Evolutionary conservation across 2,888 invertebrate genomes (phyloP).

Genomic region (Ectobius pallidus): DNA sequence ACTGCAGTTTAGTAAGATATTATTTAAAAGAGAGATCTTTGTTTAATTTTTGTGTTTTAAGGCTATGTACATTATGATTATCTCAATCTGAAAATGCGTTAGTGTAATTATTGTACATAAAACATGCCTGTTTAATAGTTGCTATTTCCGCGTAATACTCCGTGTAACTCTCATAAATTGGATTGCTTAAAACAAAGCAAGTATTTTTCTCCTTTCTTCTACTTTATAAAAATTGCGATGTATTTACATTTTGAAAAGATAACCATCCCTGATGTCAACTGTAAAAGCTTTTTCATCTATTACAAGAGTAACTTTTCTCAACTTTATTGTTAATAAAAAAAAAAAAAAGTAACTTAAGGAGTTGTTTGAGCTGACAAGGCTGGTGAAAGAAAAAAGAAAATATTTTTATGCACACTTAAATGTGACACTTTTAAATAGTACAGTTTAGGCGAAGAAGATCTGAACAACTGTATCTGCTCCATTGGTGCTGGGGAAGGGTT

Average conservation of each 20-base stretch:
- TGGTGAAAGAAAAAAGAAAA: background rate
- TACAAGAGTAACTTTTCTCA: background rate
- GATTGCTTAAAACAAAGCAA: background rate
- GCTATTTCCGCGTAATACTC: background rate
- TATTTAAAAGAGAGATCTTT: background rate
- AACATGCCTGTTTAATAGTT: background rate
- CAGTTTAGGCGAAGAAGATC: background rate
- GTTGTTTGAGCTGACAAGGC: background rate
- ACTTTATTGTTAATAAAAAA: background rate
- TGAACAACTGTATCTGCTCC: background rate
- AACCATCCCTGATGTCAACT: too few relatives aligned
- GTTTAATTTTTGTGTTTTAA: conserved; percentile 8
- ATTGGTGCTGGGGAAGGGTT: conserved; percentile 9
- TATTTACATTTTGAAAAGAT: too few relatives aligned
- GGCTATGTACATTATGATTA: conserved; percentile 13
- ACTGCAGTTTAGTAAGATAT: conserved; percentile 16
- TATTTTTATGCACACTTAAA: conserved; percentile 3
- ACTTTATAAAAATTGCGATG: too few relatives aligned
- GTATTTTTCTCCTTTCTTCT: too few relatives aligned
- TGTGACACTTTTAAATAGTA: background rate
- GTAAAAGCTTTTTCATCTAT: background rate
- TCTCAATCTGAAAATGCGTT: background rate
- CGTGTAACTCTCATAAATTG: background rate
- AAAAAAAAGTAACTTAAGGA: background rate
- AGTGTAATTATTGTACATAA: conserved; percentile 26